Evolutionary conservation across 2,888 invertebrate genomes (phyloP), one percentile per base, ranked within the genome.

Genomic region (Morpho helenor): DNA sequence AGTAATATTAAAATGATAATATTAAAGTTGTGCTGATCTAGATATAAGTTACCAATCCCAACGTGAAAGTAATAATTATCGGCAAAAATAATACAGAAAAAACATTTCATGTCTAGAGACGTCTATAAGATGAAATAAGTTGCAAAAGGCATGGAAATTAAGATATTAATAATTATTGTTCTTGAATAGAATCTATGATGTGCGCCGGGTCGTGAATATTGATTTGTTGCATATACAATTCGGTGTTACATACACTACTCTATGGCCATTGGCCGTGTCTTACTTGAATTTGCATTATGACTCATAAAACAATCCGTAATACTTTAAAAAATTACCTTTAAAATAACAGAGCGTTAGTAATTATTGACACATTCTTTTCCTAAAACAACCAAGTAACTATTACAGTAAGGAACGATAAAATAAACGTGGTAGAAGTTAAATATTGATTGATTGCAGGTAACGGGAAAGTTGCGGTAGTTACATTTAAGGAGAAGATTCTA

Each of bases 391-490:
- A 59, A 45, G 64, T 72, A 72, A 71, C 31, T 50, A 67, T 72
- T 71, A 16, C 16, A 2, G 16, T 16, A 16, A 16, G 16, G 16
- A 16, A 16, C 16, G 16, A 16, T 16, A 16, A 61, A 73, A 70
- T 66, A 69, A 84, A 85, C 84, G 86, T 86, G 87, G 84, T 87
- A 80, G 64, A 67, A 66, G 57, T 62, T 74, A 72, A 72, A 66
- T 71, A 67, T 66, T 60, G 59, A 65, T 64, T 52, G 45, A 52
- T 50, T 63, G 52, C 54, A 66, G 56, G 61, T 78, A 79, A 79
- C 77, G 76, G 77, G 76, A 76, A 56, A 59, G 61, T 64, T 58
- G 59, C 60, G 47, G 57, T 40, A 9, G 16, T n/a, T 41, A 10
- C 10, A 44, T 44, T 31, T 10, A 45, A 8, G 10, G 31, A 52